Evolutionary conservation across 2,797 vertebrate species (phyloP).

Genomic region (Aselliscus stoliczkanus): DNA sequence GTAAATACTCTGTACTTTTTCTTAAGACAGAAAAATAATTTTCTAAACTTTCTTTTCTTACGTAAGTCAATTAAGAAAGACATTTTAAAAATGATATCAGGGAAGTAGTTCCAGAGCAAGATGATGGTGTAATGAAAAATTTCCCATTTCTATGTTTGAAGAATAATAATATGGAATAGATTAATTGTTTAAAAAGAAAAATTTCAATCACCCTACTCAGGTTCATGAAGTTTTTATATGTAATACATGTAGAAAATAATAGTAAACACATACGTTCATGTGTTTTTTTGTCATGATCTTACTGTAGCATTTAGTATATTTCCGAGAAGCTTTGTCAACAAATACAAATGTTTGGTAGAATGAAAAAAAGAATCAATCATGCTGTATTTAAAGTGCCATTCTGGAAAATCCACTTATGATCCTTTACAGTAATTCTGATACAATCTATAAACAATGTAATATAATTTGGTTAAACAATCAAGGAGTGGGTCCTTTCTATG

Average conservation of each 20-base stretch:
- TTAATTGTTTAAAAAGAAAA: not conserved
- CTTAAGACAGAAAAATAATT: not conserved
- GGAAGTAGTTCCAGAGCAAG: not conserved
- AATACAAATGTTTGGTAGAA: constrained; percentile 60
- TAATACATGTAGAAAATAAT: not conserved
- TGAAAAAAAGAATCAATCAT: constrained; percentile 63
- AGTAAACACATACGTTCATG: not conserved
- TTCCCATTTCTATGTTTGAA: not conserved
- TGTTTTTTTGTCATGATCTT: not conserved
- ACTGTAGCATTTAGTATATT: constrained; percentile 30
- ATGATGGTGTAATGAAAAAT: not conserved
- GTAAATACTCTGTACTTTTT: not conserved
- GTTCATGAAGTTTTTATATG: not conserved
- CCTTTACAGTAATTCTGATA: constrained; percentile 69
- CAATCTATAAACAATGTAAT: constrained; percentile 69
- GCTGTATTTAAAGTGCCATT: constrained; percentile 61
- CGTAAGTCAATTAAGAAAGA: not conserved
- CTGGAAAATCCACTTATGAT: constrained; percentile 60
- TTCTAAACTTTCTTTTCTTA: not conserved
- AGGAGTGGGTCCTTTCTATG: constrained; percentile 43
- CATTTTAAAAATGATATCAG: not conserved
- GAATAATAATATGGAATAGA: not conserved
- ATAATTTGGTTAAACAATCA: constrained; percentile 72
- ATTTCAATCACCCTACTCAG: not conserved
- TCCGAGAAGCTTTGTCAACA: constrained; percentile 61